phyloP scores from a whole-genome alignment of 2,888 invertebrate genomes.

The Malachius bipustulatus region DNA sequence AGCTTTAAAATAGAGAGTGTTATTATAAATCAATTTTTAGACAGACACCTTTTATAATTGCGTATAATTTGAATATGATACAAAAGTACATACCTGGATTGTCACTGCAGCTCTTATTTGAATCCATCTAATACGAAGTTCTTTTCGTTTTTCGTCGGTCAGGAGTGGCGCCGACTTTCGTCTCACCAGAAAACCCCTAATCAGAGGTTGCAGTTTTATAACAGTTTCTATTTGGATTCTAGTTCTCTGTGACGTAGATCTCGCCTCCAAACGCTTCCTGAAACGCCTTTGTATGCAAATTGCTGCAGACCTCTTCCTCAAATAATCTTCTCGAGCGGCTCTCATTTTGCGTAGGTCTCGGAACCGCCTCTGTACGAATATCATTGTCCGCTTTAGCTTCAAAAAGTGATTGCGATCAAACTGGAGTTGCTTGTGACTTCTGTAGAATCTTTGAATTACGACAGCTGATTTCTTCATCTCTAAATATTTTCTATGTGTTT shows the following conservation, averaged over 20 bases:
- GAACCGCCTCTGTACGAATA: slow-evolving; percentile 41
- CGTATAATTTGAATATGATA: too few relatives aligned
- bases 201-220: slow-evolving; percentile 16
- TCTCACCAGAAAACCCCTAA: slow-evolving; percentile 23
- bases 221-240: too few relatives aligned
- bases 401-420: slow-evolving; percentile 22
- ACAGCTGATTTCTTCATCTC: neutral
- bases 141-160: slow-evolving; percentile 28
- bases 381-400: slow-evolving; percentile 23
- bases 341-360: slow-evolving; percentile 37
- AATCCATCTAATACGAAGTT: slow-evolving; percentile 35
- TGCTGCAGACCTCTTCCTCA: slow-evolving; percentile 30
- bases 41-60: too few relatives aligned
- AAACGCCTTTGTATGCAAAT: slow-evolving; percentile 14
- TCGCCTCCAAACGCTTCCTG: slow-evolving; percentile 8
- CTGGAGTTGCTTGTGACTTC: neutral
- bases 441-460: slow-evolving; percentile 22
- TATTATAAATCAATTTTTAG: too few relatives aligned
- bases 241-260: too few relatives aligned
- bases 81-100: slow-evolving; percentile 44
- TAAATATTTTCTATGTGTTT: neutral
- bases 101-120: slow-evolving; percentile 43
- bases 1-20: too few relatives aligned
- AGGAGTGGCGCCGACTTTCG: slow-evolving; percentile 23
- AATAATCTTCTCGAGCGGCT: slow-evolving; percentile 33